These are phyloP conservation scores for Sarcophaga subvicina DNA, from an alignment of 2,888 invertebrate species.

Conservation along the genomic window DNA sequence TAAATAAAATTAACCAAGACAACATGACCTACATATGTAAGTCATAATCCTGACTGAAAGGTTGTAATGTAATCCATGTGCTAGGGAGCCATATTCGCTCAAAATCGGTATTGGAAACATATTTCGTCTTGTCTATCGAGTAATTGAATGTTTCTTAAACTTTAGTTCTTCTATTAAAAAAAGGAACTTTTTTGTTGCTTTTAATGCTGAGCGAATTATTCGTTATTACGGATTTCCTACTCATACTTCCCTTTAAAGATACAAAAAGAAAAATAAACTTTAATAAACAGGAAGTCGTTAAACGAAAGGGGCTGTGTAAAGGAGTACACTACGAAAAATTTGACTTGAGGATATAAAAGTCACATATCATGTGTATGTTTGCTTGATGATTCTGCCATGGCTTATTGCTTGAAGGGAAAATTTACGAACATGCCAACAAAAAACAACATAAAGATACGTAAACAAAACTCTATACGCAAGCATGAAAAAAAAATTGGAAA, in stretches of 20 bases:
- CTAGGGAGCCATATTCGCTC: no score
- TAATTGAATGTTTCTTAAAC: no score
- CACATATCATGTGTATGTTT: background rate
- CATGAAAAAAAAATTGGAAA: background rate
- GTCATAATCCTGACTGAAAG: no score
- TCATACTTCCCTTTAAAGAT: background rate
- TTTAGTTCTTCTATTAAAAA: no score
- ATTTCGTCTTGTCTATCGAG: no score
- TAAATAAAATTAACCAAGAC: no score
- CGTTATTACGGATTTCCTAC: background rate
- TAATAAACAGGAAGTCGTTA: background rate
- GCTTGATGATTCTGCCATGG: background rate
- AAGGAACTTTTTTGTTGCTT: no score
- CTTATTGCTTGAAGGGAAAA: constrained; percentile 18
- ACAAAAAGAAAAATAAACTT: background rate
- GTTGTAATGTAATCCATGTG: no score
- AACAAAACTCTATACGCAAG: constrained; percentile 4
- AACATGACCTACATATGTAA: no score
- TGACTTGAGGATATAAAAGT: constrained; percentile 25
- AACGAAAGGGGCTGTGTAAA: background rate
- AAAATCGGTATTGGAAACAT: no score
- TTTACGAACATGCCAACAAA: constrained; percentile 14
- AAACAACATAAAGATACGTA: background rate
- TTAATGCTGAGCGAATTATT: no score
- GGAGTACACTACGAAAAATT: constrained; percentile 4